Evolutionary conservation across 2,888 invertebrate species (phyloP), one percentile per base, ranked within the genome.

Genomic region (Psylliodes chrysocephalus): DNA sequence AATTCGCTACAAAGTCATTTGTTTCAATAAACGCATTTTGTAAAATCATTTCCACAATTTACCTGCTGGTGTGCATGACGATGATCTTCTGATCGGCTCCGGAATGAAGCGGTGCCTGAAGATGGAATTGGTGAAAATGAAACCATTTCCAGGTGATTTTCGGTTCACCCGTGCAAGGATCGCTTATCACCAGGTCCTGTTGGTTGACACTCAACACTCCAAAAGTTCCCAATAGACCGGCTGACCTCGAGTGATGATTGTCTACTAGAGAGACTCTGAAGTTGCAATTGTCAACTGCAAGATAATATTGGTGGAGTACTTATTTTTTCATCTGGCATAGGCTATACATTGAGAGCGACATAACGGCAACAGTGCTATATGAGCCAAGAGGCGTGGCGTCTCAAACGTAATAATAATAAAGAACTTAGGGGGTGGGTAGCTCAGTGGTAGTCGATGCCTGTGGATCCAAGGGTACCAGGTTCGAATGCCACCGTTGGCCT

Each of bases 11-110:
- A n/a, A n/a, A n/a, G n/a, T 42, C 35, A 35, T 8, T 30, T 30
- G 4, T 6, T 30, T 18, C 7, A 33, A 18, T 3, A 25, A n/a
- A 28, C 2, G 15, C n/a, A 30, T 8, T 54, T 7, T 19, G 8
- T 5, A 44, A 14, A 0, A 14, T 56, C 8, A 46, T 28, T n/a
- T 14, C 33, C 28, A 59, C 18, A 25, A 17, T 67, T 73, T 76
- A 88, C 88, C 86, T 85, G 83, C 87, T 86, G n/a, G 90, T 84
- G 73, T 85, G 86, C 69, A 90, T 82, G 28, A 88, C 84, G 75
- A 89, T 88, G 38, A 86, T 86, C 69, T 82, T 85, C 76, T 86
- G 86, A 62, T 86, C 86, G 72, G 88, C 88, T 38, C 83, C 83
- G 5, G 81, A 76, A 28, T 82, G 81, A 7, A 83, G 84, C 1